Percentiles rank a stretch among this genome's conserved stretches.
These are phyloP conservation scores for Meloidogyne chitwoodi DNA, from an alignment of 1,140 invertebrate genomes.

Conservation along the genomic window DNA sequence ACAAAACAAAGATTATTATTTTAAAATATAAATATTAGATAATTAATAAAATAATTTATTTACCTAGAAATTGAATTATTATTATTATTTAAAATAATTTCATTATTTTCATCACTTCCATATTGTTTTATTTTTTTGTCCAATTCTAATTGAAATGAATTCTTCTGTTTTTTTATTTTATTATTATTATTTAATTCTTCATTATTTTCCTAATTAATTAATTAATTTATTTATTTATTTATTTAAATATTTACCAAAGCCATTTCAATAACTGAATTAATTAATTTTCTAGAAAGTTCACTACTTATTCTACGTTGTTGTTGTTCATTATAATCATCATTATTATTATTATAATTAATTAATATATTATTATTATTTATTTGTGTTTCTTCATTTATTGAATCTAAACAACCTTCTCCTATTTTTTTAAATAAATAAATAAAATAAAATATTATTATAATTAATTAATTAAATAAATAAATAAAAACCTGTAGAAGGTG, in stretches of 20 bases:
- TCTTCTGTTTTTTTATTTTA: background rate
- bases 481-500: background rate
- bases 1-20: too few species aligned
- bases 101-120: background rate
- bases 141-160: conserved; percentile 11
- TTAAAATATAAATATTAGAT: too few species aligned
- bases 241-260: background rate
- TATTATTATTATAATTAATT: background rate
- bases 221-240: background rate
- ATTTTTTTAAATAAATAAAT: background rate
- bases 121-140: background rate
- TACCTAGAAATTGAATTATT: background rate
- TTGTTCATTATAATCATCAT: background rate
- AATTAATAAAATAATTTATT: background rate
- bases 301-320: background rate
- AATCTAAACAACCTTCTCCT: conserved; percentile 7
- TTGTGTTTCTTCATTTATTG: background rate
- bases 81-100: background rate
- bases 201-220: background rate
- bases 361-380: background rate
- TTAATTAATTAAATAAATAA: background rate
- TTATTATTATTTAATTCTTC: background rate
- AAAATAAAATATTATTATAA: background rate
- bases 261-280: conserved; percentile 8
- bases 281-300: background rate